Evolutionary conservation across 2,113 vertebrate species (phyloP), one percentile per base, ranked within the genome.

Genomic region (Mastomys natalensis): DNA sequence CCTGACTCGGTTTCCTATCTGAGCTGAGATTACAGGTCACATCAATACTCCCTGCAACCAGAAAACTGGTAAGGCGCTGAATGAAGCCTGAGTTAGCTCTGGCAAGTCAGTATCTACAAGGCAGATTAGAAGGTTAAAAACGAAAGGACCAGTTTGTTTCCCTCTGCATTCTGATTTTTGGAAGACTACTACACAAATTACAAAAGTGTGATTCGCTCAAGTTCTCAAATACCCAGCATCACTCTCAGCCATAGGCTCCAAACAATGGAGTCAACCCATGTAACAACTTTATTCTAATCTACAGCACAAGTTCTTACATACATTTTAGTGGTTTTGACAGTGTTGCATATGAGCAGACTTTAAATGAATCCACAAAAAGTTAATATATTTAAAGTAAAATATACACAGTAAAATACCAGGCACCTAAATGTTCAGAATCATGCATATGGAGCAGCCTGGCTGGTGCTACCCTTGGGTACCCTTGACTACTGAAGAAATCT

Each of bases 291-390:
- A 98, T 97, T 98, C 97, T 87, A 62, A 43, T 97, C 93, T 98
- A 98, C 93, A 97, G 96, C 96, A 98, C 95, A 97, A 34, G 12
- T 80, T 84, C 89, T 93, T 92, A 98, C 72, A 86, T 34, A 94
- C 92, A 95, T 89, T 98, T 98, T 96, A 98, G 98, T 99, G 98
- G 98, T 98, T 97, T 96, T 98, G 97, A 98, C 97, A 98, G 96
- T 97, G 97, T 95, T 98, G 97, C 87, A 78, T 97, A 97, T 95
- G 94, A 98, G 98, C 93, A 98, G 91, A 98, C 95, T 97, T 97
- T 51, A 95, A 17, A 97, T 87, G 87, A 97, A 97, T 73, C 90
- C 96, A 98, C 97, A 96, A 87, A 94, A 98, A 98, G 96, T 97
- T 97, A 97, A 97, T 95, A 98, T 95, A 98, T 97, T 98, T 97